A percentile compares a stretch with the other conserved stretches of the same genome.
phyloP scores from a whole-genome alignment of 1,140 invertebrate genomes.

The Drosophila kohkoa region DNA sequence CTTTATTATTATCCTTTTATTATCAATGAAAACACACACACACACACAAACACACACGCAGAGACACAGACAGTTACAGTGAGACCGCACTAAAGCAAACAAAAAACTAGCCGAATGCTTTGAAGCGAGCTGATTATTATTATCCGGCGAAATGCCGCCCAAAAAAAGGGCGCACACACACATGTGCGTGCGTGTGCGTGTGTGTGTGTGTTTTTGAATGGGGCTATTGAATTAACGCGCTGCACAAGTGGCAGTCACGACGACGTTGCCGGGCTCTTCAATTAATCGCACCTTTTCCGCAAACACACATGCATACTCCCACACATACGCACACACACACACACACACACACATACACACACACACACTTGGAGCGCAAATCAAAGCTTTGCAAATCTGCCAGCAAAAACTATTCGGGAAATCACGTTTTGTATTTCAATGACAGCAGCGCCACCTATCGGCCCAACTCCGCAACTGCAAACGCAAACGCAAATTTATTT shows the following conservation, averaged over 20 bases:
- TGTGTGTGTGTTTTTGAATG: background rate
- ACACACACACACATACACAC: background rate
- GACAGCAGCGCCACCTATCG: constrained; percentile 16
- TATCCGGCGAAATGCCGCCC: constrained; percentile 38
- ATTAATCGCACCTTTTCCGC: constrained; percentile 83
- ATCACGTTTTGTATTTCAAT: constrained; percentile 53
- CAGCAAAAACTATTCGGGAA: constrained; percentile 59
- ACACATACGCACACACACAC: constrained; percentile 30
- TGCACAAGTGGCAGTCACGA: constrained; percentile 19
- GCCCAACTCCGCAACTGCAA: background rate
- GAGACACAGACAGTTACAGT: background rate
- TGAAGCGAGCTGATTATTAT: constrained; percentile 60
- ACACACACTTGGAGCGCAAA: constrained; percentile 29
- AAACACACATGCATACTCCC: constrained; percentile 18
- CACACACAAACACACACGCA: background rate
- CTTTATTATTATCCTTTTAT: constrained; percentile 82
- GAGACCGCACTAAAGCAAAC: constrained; percentile 57
- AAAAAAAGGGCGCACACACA: constrained; percentile 35
- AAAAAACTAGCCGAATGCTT: constrained; percentile 64
- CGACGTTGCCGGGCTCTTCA: constrained; percentile 54
- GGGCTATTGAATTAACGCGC: constrained; percentile 49
- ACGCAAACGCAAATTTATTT: constrained; percentile 67
- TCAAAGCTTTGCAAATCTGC: constrained; percentile 47
- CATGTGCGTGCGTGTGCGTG: no score
- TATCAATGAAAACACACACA: constrained; percentile 71